Base-by-base conservation (phyloP, 2,888 invertebrate species). In the Campoletis raptor region DNA sequence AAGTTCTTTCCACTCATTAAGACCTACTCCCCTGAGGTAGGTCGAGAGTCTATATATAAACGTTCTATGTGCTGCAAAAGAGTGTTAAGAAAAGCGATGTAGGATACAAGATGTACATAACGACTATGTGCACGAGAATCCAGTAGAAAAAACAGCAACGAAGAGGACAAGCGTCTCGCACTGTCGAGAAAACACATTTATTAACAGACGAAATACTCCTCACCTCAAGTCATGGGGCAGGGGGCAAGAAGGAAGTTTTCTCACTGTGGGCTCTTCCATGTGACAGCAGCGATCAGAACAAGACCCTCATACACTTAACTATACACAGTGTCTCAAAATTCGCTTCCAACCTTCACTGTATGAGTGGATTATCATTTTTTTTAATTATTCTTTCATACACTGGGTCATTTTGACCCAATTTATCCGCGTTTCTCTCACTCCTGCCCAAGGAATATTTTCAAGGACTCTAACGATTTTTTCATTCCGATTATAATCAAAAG, bases 1-100 rank as follows among this genome's bases (percentile, higher is more conserved):
- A 93, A 92, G 91, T 92, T 92, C 90, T 91, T 70, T 48, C 91
- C 91, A 90, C 92, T 92, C 92, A 90, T 92, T 92, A 93, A 93
- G 91, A 90, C 89, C 90, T 89, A 91, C 90, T 93, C 92, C 91
- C 91, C 80, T 86, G 91, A 86, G 83, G 83, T 37, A 69, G 89
- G 92, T 89, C 86, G 89, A 88, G 86, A 89, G 90, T 88, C 89
- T 90, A 30, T 30, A 3, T 30, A 30, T 30, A 30, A 2, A 80
- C 76, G 79, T 66, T 86, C 72, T 81, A 77, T 74, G 76, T 61
- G 79, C 73, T 40, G 45, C 48, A 18, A 1, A 45, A 70, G 30
- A 24, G 70, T 61, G 61, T 61, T 30, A 61, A 30, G 30, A 30
- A 30, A 61, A 61, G 61, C 30, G 48, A 24, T 30, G 45, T 70